phyloP scores from a whole-genome alignment of 1,140 invertebrate genomes.

The Pollicipes pollicipes region DNA sequence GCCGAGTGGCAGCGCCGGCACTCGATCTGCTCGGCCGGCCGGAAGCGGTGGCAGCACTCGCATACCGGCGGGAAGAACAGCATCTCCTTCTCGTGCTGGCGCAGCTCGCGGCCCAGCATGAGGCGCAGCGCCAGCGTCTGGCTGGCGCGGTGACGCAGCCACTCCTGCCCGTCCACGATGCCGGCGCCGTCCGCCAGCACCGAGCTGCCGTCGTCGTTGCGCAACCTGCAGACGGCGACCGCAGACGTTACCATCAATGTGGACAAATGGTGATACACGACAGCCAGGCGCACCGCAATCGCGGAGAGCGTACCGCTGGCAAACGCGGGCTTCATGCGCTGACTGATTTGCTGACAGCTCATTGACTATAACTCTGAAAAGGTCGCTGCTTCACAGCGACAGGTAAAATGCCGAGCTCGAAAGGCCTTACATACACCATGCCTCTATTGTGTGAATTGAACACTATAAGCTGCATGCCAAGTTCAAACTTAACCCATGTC shows the following conservation, averaged over 20 bases:
- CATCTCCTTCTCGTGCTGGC: constrained; percentile 11
- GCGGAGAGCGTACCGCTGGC: neutral
- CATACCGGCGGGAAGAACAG: constrained; percentile 13
- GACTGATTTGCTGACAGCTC: too few species aligned
- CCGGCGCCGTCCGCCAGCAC: constrained; percentile 6
- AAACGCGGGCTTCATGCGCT: too few species aligned
- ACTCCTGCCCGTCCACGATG: constrained; percentile 3
- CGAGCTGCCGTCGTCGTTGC: constrained; percentile 8
- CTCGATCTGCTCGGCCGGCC: neutral
- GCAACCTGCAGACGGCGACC: neutral
- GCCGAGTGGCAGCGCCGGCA: constrained; percentile 13
- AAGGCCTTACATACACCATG: too few species aligned
- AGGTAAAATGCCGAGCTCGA: too few species aligned
- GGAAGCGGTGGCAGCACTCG: constrained; percentile 11
- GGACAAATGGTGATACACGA: too few species aligned
- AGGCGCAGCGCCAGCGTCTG: constrained; percentile 7
- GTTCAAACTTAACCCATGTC: too few species aligned
- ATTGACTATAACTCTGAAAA: too few species aligned
- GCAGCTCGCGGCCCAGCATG: constrained; percentile 10
- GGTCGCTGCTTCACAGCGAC: neutral
- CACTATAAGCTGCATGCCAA: too few species aligned
- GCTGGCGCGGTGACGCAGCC: constrained; percentile 7
- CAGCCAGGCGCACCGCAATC: too few species aligned
- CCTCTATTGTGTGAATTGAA: too few species aligned
- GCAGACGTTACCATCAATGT: too few species aligned